A percentile compares a stretch with the other conserved stretches of the same genome.
These are phyloP conservation scores for Brachyistius frenatus DNA, from an alignment of 2,113 vertebrate species.

Conservation along the genomic window DNA sequence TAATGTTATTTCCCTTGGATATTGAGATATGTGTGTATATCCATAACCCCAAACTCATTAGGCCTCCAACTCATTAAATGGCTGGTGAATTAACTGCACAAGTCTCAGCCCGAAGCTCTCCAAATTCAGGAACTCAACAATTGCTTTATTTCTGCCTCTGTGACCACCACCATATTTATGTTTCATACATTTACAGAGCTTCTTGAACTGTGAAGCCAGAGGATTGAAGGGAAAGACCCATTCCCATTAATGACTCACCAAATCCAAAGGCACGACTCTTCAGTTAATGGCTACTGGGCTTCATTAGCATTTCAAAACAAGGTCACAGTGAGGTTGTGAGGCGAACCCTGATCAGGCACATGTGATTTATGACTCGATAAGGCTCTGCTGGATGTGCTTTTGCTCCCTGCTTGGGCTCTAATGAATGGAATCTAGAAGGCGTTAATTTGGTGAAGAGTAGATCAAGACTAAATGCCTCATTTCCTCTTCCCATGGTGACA, in stretches of 20 bases:
- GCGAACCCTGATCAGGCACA: constrained; percentile 44
- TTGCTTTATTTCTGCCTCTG: constrained; percentile 27
- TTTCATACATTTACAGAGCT: constrained; percentile 26
- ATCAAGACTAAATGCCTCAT: constrained; percentile 44
- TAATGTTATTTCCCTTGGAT: neutral
- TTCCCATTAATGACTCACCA: constrained; percentile 58
- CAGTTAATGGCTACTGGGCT: constrained; percentile 53
- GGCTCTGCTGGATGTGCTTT: constrained; percentile 41
- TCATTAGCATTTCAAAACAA: constrained; percentile 66
- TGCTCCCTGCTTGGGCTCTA: constrained; percentile 27
- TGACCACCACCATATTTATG: neutral
- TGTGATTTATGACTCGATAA: constrained; percentile 72
- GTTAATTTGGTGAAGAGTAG: constrained; percentile 47
- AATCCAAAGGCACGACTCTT: constrained; percentile 50
- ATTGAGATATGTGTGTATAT: constrained; percentile 24
- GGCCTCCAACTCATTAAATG: constrained; percentile 32
- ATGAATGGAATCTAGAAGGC: constrained; percentile 62
- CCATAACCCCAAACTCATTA: constrained; percentile 22
- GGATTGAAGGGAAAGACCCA: constrained; percentile 22
- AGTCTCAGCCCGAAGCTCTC: neutral
- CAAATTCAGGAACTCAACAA: constrained; percentile 23
- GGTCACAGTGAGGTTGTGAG: constrained; percentile 58
- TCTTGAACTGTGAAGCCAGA: constrained; percentile 45
- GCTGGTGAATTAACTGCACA: constrained; percentile 31
- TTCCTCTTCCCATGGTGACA: constrained; percentile 32